Conservation (phyloP, 2,113 vertebrate species). For the Xenus cinereus region DNA sequence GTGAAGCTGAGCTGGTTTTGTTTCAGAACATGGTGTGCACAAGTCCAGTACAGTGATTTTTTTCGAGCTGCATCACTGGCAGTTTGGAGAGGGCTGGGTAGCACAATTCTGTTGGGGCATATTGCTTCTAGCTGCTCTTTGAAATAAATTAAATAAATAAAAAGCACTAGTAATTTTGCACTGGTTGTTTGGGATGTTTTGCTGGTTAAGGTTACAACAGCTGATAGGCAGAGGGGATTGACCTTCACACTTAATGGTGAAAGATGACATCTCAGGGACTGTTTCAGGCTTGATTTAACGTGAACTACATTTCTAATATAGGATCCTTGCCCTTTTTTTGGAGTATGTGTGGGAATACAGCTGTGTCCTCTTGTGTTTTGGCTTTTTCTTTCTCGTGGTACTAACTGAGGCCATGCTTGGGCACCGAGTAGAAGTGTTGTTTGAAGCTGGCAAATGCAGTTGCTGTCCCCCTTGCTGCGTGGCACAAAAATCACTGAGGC, state of each 20-base stretch:
- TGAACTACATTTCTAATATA: neutral
- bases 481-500: neutral
- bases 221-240: neutral
- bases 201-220: neutral
- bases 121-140: neutral
- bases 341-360: neutral
- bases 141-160: neutral
- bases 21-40: neutral
- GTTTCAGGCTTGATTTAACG: neutral
- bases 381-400: neutral
- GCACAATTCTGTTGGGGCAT: neutral
- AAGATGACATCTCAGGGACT: neutral
- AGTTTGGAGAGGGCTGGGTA: neutral
- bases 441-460: neutral
- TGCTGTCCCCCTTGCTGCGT: neutral
- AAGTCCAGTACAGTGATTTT: neutral
- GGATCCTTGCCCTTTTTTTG: neutral
- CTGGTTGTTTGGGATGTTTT: neutral
- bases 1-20: neutral
- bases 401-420: neutral
- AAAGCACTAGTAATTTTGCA: neutral
- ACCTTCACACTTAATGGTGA: neutral
- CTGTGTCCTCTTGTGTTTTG: neutral
- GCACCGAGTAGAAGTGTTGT: neutral
- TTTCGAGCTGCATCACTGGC: neutral